A percentile compares a stretch with the other conserved stretches of the same genome.
phyloP scores from a whole-genome alignment of 1,140 invertebrate genomes.

The Drosophila kurseongensis region DNA sequence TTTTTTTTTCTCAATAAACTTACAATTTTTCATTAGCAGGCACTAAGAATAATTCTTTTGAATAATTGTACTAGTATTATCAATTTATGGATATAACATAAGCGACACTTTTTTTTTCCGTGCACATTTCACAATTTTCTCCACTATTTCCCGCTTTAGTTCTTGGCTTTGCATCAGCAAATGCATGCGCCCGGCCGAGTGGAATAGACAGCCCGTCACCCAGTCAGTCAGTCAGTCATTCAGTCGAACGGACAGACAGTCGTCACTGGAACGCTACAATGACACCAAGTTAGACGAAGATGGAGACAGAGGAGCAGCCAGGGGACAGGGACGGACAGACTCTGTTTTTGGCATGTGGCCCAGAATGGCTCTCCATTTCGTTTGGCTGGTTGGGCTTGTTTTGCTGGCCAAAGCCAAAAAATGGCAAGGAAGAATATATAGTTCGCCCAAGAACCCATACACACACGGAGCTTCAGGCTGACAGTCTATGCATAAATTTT shows the following conservation, averaged over 20 bases:
- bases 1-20: too few species aligned
- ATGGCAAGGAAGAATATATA: slow-evolving; percentile 15
- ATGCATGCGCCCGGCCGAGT: slow-evolving; percentile 60
- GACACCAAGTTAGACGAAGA: slow-evolving; percentile 40
- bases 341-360: slow-evolving; percentile 51
- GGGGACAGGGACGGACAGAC: neutral
- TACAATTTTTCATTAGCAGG: too few species aligned
- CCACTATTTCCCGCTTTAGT: slow-evolving; percentile 54
- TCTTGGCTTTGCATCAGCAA: slow-evolving; percentile 58
- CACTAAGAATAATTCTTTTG: too few species aligned
- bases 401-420: slow-evolving; percentile 51
- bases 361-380: slow-evolving; percentile 46
- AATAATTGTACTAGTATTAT: too few species aligned
- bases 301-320: slow-evolving; percentile 4
- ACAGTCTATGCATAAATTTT: slow-evolving; percentile 51
- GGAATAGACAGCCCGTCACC: slow-evolving; percentile 68
- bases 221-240: slow-evolving; percentile 19
- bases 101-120: neutral
- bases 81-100: too few species aligned
- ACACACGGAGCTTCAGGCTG: slow-evolving; percentile 10
- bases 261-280: slow-evolving; percentile 52
- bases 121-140: slow-evolving; percentile 26
- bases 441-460: slow-evolving; percentile 16
- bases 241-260: slow-evolving; percentile 30
- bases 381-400: slow-evolving; percentile 42